Base-by-base conservation (phyloP, 2,888 invertebrate genomes). In the Crossocerus cetratus region DNA sequence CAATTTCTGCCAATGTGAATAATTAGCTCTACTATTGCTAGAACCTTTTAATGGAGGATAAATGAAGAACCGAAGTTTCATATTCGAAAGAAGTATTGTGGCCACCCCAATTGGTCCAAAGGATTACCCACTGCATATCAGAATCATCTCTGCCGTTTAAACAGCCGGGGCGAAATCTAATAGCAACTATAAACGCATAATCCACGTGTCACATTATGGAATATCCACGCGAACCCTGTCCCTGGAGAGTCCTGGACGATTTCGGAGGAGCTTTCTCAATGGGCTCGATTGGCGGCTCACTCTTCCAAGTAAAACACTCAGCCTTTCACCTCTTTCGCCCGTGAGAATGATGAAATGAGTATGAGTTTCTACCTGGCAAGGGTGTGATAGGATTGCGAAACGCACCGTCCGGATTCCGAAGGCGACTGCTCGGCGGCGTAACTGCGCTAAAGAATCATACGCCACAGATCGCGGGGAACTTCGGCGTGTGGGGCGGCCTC, bases 261-360 rank as follows among this genome's bases (percentile, higher is more conserved):
- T 98, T 98, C 89, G 99, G 99, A 16, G 99, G 99, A 79, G 99
- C 99, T 14, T 99, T 99, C 91, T 95, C 98, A 14, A 98, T 99
- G 98, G 99, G 99, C 11, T 94, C 97, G 61, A 97, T 99, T 78
- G 99, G 99, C 21, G 99, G 99, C 23, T 96, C 96, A 58, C 94
- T 99, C 74, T 99, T 99, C 91, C 94, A 94, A 85, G 82, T 78
- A 64, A 69, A 23, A n/a, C 18, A 11, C 14, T 18, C 8, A 2
- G 32, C 60, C 1, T 23, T 14, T 49, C 21, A 32, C 43, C 43
- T 14, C 2, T 23, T 62, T 45, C 18, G 14, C 14, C 1, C 23
- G 16, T 16, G 18, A 21, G 2, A 22, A 49, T 23, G 43, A 65
- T 13, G 4, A 14, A 5, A 32, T 3, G 5, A 32, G 32, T 32